Evolutionary conservation across 2,113 vertebrate species (phyloP), one percentile per base, ranked within the genome.

Genomic region (Gasterosteus aculeatus): DNA sequence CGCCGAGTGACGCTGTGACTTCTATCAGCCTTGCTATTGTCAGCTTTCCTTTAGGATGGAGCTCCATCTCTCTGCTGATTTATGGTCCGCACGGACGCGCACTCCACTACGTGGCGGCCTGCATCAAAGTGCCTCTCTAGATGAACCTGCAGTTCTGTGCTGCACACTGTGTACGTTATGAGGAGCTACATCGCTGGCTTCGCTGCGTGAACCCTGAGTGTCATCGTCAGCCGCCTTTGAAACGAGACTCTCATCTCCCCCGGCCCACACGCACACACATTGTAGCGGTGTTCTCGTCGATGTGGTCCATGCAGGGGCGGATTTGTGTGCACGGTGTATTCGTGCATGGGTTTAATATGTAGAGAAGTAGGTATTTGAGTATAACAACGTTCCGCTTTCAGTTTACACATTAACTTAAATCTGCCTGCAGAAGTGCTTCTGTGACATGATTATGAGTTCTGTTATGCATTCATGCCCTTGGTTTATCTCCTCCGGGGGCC

Each of bases 11-110:
- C 79, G 78, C 82, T 29, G 53, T 61, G 78, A 86, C 86, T 88
- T 86, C 85, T 75, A 87, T 81, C 80, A 84, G 85, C 80, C 78
- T 72, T 81, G 78, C 77, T 71, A 75, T 81, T 87, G 90, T 90
- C 88, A 87, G 80, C 79, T 85, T 84, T 87, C 88, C 74, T 71
- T 72, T 72, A 57, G 58, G 54, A 41, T 47, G 56, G 65, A 38
- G 59, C 69, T 71, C 35, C 65, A 65, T 83, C 46, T 76, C 41
- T 49, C 33, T 44, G 60, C 64, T 91, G 81, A 87, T 85, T 73
- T 73, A 82, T 83, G 42, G 72, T 33, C 73, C 82, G 64, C 59
- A 62, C 33, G 61, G 78, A 64, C 66, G 68, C 51, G 12, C 58
- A 16, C 72, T 80, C 64, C 35, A 65, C 61, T 72, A 56, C 67